phyloP scores from a whole-genome alignment of 1,140 invertebrate genomes.

The Zaprionus nigranus region DNA sequence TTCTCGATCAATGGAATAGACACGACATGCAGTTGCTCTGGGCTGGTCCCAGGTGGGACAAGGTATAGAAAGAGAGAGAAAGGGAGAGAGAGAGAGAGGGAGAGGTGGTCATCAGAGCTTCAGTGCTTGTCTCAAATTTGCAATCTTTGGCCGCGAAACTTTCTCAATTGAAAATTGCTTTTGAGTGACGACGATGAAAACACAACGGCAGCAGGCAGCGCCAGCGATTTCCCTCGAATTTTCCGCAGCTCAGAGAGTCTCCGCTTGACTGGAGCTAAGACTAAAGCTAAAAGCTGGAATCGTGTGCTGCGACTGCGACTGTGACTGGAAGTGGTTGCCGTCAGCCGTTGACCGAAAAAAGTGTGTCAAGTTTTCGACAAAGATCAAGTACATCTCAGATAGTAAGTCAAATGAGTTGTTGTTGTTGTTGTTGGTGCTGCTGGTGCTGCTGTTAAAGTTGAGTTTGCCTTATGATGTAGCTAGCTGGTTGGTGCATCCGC shows the following conservation, averaged over 20 bases:
- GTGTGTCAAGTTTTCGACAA: slow-evolving; percentile 79
- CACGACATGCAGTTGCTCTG: slow-evolving; percentile 18
- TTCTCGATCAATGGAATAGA: slow-evolving; percentile 52
- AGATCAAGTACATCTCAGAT: slow-evolving; percentile 79
- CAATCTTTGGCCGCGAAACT: slow-evolving; percentile 70
- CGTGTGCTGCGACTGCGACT: slow-evolving; percentile 12
- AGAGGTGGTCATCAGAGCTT: slow-evolving; percentile 34
- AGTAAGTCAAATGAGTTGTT: slow-evolving; percentile 52
- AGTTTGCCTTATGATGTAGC: background rate
- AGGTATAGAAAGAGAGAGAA: background rate
- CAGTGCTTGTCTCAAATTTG: slow-evolving; percentile 71
- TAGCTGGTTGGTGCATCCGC: slow-evolving; percentile 50
- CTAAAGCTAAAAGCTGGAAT: slow-evolving; percentile 70
- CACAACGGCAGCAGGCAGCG: slow-evolving; percentile 33
- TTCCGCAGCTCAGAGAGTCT: slow-evolving; percentile 36
- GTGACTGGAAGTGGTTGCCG: slow-evolving; percentile 49
- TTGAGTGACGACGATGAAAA: slow-evolving; percentile 39
- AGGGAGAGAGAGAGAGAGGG: background rate
- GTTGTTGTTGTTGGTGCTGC: slow-evolving; percentile 12
- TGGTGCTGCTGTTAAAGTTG: slow-evolving; percentile 25
- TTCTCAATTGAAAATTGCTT: slow-evolving; percentile 78
- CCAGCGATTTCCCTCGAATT: slow-evolving; percentile 63
- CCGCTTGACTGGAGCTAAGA: slow-evolving; percentile 40
- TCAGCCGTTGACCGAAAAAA: slow-evolving; percentile 75
- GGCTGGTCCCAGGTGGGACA: background rate